A percentile compares a stretch with the other conserved stretches of the same genome.
These are phyloP conservation scores for Bombus impatiens DNA, from an alignment of 1,140 invertebrate species.

Conservation along the genomic window DNA sequence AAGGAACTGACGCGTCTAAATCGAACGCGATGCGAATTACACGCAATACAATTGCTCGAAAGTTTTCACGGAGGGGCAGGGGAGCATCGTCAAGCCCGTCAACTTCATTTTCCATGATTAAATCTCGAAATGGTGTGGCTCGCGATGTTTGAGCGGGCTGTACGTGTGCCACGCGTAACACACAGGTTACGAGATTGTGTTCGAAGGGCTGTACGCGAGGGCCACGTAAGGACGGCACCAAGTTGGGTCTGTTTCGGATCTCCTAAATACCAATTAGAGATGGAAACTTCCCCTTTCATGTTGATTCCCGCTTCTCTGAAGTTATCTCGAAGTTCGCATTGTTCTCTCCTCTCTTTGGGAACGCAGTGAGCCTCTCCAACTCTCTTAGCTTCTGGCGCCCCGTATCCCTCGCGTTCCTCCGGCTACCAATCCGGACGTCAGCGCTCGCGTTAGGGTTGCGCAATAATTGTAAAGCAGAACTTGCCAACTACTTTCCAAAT, in stretches of 20 bases:
- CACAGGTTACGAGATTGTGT: slow-evolving; percentile 10
- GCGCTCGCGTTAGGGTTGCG: slow-evolving; percentile 69
- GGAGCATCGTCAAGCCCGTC: neutral
- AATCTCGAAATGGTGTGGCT: slow-evolving; percentile 9
- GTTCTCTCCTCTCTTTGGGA: slow-evolving; percentile 73
- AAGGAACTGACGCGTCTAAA: neutral
- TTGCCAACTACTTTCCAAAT: slow-evolving; percentile 75
- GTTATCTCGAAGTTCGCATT: slow-evolving; percentile 81
- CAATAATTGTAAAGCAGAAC: slow-evolving; percentile 75
- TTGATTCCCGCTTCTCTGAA: slow-evolving; percentile 77
- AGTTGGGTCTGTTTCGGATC: slow-evolving; percentile 78
- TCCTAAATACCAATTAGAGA: slow-evolving; percentile 82
- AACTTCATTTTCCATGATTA: slow-evolving; percentile 40
- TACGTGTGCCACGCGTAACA: neutral
- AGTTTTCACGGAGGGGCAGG: neutral
- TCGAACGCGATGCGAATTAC: neutral
- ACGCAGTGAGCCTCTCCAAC: slow-evolving; percentile 24
- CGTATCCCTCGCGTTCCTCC: slow-evolving; percentile 13
- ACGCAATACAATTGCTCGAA: neutral
- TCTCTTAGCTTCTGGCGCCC: slow-evolving; percentile 29
- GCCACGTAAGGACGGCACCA: slow-evolving; percentile 50
- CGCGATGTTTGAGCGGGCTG: neutral
- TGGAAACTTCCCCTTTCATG: slow-evolving; percentile 81
- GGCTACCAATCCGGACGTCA: slow-evolving; percentile 48
- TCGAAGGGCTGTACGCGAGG: slow-evolving; percentile 7